phyloP scores from a whole-genome alignment of 2,797 vertebrate genomes.

The Oophaga sylvatica region DNA sequence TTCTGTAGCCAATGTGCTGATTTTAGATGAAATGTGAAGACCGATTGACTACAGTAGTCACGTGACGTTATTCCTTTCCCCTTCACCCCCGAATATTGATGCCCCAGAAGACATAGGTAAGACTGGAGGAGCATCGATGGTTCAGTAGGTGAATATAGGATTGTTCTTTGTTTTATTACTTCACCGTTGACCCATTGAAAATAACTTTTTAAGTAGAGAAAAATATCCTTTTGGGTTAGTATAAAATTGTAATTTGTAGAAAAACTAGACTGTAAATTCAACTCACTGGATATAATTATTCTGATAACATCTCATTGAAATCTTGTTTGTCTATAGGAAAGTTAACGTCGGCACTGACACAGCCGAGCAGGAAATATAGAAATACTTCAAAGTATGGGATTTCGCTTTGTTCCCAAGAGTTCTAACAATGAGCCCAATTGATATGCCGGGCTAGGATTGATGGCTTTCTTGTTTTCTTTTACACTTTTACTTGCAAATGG shows the following conservation, averaged over 20 bases:
- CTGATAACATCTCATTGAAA: not conserved
- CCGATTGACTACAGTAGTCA: too few species aligned
- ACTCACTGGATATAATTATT: not conserved
- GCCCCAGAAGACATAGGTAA: too few species aligned
- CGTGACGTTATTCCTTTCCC: too few species aligned
- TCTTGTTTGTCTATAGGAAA: constrained; percentile 13
- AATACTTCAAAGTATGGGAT: not conserved
- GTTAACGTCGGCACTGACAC: constrained; percentile 20
- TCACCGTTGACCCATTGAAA: too few species aligned
- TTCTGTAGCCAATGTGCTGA: too few species aligned
- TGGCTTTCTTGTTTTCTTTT: constrained; percentile 26
- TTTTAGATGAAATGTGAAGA: too few species aligned
- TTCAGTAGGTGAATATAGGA: too few species aligned
- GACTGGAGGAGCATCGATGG: too few species aligned
- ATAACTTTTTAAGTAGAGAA: too few species aligned
- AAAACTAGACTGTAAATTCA: not conserved
- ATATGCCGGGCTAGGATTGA: constrained; percentile 13
- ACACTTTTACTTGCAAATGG: not conserved
- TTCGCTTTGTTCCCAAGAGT: constrained; percentile 27
- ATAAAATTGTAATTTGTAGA: not conserved
- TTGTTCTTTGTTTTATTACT: too few species aligned
- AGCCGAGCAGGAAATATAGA: not conserved
- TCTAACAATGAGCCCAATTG: constrained; percentile 22
- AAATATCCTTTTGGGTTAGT: not conserved
- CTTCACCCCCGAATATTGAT: too few species aligned